Evolutionary conservation across 2,113 vertebrate genomes (phyloP), one percentile per base, ranked within the genome.

Genomic region (Cyprinodon variegatus): DNA sequence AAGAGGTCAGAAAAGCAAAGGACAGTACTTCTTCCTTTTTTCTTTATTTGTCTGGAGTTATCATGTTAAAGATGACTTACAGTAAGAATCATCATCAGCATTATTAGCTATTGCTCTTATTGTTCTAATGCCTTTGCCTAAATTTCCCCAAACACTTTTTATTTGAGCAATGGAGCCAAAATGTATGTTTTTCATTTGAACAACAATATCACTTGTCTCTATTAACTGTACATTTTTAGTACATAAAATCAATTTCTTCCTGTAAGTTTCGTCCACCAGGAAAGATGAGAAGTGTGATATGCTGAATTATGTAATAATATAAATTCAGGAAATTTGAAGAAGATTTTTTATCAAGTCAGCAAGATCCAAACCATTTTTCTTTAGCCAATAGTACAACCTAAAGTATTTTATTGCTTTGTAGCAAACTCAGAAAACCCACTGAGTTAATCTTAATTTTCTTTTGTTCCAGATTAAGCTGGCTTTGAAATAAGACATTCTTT

Each of bases 21-120:
- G 29, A 29, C 29, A 29, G 29, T 29, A 29, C 29, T 29, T 29
- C 29, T 29, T 29, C 29, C 29, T 29, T 29, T 29, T 29, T 29
- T 29, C 29, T 29, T 29, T 29, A 29, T 29, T 29, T 29, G 1
- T 29, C 29, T 29, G 29, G 29, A 29, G 29, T 29, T 29, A 29
- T 29, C 29, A 29, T 29, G 29, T 29, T 29, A 29, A 29, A 29
- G 29, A 29, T 29, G 29, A 29, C 29, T 29, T 29, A 29, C 29
- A 29, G 29, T 29, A 29, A 29, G 29, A 29, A 29, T 29, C 29
- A 29, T 29, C 29, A 29, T 29, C 29, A 29, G 29, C 45, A 46
- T 83, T 65, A 70, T 13, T 64, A 65, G n/a, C 63, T 63, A 64
- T 67, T 65, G 38, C 45, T 61, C 37, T 53, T 36, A 72, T 17